Evolutionary conservation across 2,797 vertebrate species (phyloP), one percentile per base, ranked within the genome.

Genomic region (Austrolebias charrua): DNA sequence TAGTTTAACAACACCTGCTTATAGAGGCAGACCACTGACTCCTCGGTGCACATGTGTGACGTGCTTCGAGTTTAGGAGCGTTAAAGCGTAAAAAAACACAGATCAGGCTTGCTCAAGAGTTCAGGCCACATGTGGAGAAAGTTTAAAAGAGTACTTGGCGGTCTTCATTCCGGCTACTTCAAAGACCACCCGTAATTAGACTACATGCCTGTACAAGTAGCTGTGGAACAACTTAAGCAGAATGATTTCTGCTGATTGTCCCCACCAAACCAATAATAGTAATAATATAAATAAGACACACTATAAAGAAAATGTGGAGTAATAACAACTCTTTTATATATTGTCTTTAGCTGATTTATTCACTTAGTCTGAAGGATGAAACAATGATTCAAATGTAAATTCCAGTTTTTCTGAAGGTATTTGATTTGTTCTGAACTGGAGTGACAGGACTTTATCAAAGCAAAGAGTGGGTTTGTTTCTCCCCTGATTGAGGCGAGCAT

Each of bases 151-250:
- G 50, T 71, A 80, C 73, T 79, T 80, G 77, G 11, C 57, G 66
- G 42, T 60, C 55, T 71, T 75, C 80, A 60, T 78, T 76, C 78
- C 75, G 73, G 71, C 69, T 60, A 67, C 84, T 90, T 92, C 84
- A 92, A 90, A 91, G 89, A 90, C 74, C 88, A 87, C 89, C 89
- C 71, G 61, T 84, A 68, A 78, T 73, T 76, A 19, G 79, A 82
- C 77, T 60, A 62, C 67, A 72, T 82, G 59, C 55, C 53, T 65
- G 55, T 49, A 52, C 50, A 35, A 60, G 33, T 13, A 49, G 15
- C 24, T 10, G 50, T 29, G 24, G 20, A 24, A 55, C 43, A 54
- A 16, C 5, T 14, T 9, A 19, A 55, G 18, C 28, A 56, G 35
- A 46, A 16, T 8, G 3, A 20, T 19, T 35, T 44, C 1, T 31